Percentiles rank a stretch among this genome's conserved stretches.
phyloP scores from a whole-genome alignment of 1,140 invertebrate genomes.

The Drusus annulatus region DNA sequence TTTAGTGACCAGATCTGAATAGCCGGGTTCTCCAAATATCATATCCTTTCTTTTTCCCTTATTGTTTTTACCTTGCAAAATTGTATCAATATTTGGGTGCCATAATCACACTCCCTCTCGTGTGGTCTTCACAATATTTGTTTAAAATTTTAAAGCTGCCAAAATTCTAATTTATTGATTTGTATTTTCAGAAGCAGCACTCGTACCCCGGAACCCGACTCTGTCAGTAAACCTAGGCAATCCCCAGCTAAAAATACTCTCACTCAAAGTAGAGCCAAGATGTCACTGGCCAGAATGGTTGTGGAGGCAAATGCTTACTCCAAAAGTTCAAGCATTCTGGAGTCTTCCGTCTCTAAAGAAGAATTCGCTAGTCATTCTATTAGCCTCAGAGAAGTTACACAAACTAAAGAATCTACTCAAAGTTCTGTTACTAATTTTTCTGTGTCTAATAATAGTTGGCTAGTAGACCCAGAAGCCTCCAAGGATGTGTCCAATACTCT shows the following conservation, averaged over 20 bases:
- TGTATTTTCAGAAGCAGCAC: conserved; percentile 62
- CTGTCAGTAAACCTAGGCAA: conserved; percentile 8
- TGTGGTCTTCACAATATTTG: no score
- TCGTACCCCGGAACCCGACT: conserved; percentile 62
- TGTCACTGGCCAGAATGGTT: conserved; percentile 65
- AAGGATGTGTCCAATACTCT: no score
- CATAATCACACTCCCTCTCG: no score
- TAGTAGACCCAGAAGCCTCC: no score
- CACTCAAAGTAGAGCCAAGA: conserved; percentile 62
- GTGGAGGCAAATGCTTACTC: conserved; percentile 66
- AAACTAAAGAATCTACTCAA: background rate
- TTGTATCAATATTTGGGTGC: background rate
- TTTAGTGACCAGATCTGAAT: no score
- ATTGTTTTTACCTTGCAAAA: background rate
- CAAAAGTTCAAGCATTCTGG: conserved; percentile 57
- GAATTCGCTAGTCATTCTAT: conserved; percentile 8
- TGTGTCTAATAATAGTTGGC: no score
- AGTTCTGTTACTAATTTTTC: background rate
- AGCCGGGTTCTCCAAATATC: no score
- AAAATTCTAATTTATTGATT: conserved; percentile 10
- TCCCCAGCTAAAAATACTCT: conserved; percentile 13
- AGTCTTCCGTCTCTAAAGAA: background rate
- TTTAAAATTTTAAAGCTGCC: no score
- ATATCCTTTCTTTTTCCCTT: background rate
- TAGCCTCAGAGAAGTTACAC: background rate